These are phyloP conservation scores for Drosophila lacertosa DNA, from an alignment of 1,140 invertebrate species.

Conservation along the genomic window DNA sequence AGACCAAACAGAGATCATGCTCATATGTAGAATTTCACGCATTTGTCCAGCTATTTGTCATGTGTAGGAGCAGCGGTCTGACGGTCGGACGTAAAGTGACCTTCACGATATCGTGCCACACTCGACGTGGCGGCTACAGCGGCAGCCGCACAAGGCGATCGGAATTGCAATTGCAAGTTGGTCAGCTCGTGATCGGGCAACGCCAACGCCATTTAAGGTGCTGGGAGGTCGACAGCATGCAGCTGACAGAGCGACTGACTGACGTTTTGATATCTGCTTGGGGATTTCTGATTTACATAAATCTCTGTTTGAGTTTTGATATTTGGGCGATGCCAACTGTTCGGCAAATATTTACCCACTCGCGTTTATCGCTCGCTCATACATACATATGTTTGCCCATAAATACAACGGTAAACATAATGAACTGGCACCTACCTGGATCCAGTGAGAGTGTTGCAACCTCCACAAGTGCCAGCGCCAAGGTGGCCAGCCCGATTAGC, in stretches of 20 bases:
- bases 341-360: slow-evolving; percentile 61
- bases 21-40: slow-evolving; percentile 71
- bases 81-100: slow-evolving; percentile 64
- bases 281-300: slow-evolving; percentile 68
- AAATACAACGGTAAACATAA: slow-evolving; percentile 54
- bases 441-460: slow-evolving; percentile 82
- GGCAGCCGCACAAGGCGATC: slow-evolving; percentile 30
- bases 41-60: slow-evolving; percentile 75
- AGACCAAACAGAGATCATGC: not conserved
- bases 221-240: slow-evolving; percentile 59
- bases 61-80: slow-evolving; percentile 50
- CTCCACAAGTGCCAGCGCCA: slow-evolving; percentile 70
- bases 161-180: slow-evolving; percentile 44
- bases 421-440: slow-evolving; percentile 69
- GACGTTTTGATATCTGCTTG: slow-evolving; percentile 43
- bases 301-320: slow-evolving; percentile 51
- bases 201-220: slow-evolving; percentile 64
- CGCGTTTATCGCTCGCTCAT: slow-evolving; percentile 41
- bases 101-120: slow-evolving; percentile 70
- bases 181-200: slow-evolving; percentile 67
- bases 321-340: slow-evolving; percentile 56
- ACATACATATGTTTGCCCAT: slow-evolving; percentile 55
- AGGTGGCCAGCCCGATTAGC: slow-evolving; percentile 66
- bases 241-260: slow-evolving; percentile 28
- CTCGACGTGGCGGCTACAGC: slow-evolving; percentile 15